phyloP scores from a whole-genome alignment of 2,888 invertebrate genomes.

The Liodrosophila aerea region DNA sequence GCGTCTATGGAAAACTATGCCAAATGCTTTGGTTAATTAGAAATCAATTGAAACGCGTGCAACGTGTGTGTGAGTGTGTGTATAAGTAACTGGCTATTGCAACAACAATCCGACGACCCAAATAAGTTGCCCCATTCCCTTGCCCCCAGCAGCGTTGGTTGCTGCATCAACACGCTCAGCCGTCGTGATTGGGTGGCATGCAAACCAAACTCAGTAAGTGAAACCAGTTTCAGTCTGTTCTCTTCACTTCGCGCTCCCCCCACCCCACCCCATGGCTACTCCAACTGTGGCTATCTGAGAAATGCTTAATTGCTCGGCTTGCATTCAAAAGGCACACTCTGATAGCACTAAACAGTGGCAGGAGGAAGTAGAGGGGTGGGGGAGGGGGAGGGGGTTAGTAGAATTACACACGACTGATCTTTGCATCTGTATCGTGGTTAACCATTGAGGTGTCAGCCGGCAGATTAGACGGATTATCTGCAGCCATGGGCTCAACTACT shows the following conservation, averaged over 20 bases:
- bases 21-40: conserved; percentile 61
- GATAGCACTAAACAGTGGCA: conserved; percentile 5
- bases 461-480: too few species aligned
- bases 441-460: too few species aligned
- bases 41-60: conserved; percentile 67
- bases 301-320: conserved; percentile 55
- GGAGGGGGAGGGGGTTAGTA: too few species aligned
- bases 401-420: too few species aligned
- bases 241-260: conserved; percentile 2
- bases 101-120: conserved; percentile 52
- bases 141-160: conserved; percentile 28
- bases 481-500: too few species aligned
- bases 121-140: conserved; percentile 43
- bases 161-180: not conserved
- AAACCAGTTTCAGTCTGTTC: conserved; percentile 52
- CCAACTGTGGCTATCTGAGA: conserved; percentile 50
- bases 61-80: not conserved
- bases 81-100: conserved; percentile 36
- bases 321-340: conserved; percentile 10
- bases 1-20: conserved; percentile 29
- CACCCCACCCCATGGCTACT: not conserved
- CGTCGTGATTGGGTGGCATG: conserved; percentile 54
- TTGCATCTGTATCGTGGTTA: too few species aligned
- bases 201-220: conserved; percentile 44
- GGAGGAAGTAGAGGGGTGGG: too few species aligned